Base-by-base conservation (phyloP, 2,113 vertebrate species). In the Engystomops pustulosus region DNA sequence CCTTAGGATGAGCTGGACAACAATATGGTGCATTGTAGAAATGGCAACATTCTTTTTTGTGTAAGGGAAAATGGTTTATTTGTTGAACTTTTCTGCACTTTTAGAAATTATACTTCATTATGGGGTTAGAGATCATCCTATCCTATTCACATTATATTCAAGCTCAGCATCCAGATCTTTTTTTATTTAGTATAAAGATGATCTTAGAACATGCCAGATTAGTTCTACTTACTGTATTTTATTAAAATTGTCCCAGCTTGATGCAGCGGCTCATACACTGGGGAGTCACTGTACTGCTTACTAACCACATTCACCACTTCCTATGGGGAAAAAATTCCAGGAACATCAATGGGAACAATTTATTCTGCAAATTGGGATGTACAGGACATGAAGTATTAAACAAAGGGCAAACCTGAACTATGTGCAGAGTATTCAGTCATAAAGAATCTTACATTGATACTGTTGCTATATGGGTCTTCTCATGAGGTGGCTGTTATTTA, bases 231-330 rank as follows among this genome's bases (percentile, higher is more conserved):
- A 62, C 4, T 30, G 11, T 10, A 14, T 27, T 30, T 1, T 12
- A 14, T 62, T 11, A 62, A 0, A 62, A 3, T 62, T 62, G 9
- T 14, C 25, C 27, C 4, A 62, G 15, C 25, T 27, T 25, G 3
- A 25, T 30, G 25, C 58, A 15, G 55, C 20, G 6, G 23, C 3
- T n/a, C n/a, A 3, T n/a, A 25, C 25, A 62, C 15, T 8, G 12
- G 27, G 58, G n/a, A n/a, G n/a, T n/a, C n/a, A 6, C 58, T 62
- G 25, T n/a, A n/a, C n/a, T 30, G 49, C 45, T 77, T 58, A 7
- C 17, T 55, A 58, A 55, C 51, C 74, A 38, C 49, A 77, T 34
- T 77, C 32, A 38, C 74, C 45, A 55, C 49, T 76, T 76, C 74
- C 74, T 77, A 30, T 77, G 30, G 20, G 27, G 49, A 20, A 55